Conservation (phyloP, 1,140 invertebrate species). For the Eupeodes corollae region DNA sequence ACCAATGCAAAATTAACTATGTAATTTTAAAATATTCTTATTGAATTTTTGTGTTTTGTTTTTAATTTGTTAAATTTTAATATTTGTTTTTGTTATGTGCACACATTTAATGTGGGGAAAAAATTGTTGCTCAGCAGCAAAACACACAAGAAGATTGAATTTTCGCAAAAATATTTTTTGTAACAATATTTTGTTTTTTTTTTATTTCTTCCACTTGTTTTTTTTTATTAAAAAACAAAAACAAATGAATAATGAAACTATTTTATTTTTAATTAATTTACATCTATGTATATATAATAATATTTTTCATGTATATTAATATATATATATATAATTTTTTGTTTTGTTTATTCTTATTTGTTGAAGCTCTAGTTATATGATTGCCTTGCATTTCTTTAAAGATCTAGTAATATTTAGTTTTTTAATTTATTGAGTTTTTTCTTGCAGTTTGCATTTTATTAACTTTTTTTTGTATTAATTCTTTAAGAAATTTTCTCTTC, state of each 20-base stretch:
- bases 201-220: slow-evolving; percentile 10
- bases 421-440: background rate
- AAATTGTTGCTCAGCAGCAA: no score
- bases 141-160: no score
- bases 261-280: background rate
- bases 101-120: no score
- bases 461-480: slow-evolving; percentile 16
- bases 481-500: background rate
- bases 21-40: no score
- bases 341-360: slow-evolving; percentile 15
- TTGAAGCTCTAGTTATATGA: slow-evolving; percentile 37
- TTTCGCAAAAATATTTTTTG: slow-evolving; percentile 11
- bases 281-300: background rate
- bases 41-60: no score
- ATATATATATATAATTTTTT: slow-evolving; percentile 9
- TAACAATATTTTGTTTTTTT: slow-evolving; percentile 23
- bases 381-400: slow-evolving; percentile 27
- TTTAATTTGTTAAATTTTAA: no score
- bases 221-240: background rate
- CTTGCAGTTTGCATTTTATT: slow-evolving; percentile 2
- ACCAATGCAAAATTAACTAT: no score
- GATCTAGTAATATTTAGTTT: background rate
- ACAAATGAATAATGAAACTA: background rate
- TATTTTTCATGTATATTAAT: slow-evolving; percentile 14
- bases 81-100: no score